Evolutionary conservation across 2,113 vertebrate genomes (phyloP).

Genomic region (Odocoileus hemionus): DNA sequence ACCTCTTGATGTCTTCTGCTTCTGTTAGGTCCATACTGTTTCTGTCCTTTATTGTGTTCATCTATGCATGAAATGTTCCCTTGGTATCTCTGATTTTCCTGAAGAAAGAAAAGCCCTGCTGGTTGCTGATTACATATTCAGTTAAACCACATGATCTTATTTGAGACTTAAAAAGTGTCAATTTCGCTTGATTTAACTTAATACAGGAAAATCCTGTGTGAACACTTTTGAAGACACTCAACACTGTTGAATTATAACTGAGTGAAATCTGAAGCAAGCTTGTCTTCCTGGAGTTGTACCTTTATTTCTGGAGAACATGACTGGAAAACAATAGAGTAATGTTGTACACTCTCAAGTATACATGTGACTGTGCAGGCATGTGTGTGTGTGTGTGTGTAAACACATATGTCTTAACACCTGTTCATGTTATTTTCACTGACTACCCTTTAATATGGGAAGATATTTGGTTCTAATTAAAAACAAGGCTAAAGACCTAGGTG

Average conservation of each 20-base stretch:
- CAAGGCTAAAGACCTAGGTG: background rate
- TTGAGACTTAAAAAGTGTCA: background rate
- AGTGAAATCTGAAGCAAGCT: background rate
- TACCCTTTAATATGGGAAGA: conserved; percentile 21
- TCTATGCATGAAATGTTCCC: background rate
- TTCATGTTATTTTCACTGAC: background rate
- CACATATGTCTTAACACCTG: background rate
- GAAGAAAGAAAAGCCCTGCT: background rate
- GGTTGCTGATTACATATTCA: background rate
- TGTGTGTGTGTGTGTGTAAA: background rate
- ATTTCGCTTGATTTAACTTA: background rate
- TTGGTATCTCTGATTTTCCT: background rate
- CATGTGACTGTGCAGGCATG: background rate
- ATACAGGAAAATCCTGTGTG: background rate
- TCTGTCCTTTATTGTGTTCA: background rate
- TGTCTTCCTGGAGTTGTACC: background rate
- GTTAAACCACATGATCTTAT: background rate
- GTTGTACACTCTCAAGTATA: background rate
- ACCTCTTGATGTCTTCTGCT: background rate
- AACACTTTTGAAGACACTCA: background rate
- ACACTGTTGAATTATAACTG: background rate
- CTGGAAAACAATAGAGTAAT: background rate
- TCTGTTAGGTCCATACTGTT: background rate
- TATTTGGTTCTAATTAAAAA: background rate
- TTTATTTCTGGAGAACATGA: background rate